phyloP scores from a whole-genome alignment of 2,888 invertebrate species.

The Cryptocephalus primarius region DNA sequence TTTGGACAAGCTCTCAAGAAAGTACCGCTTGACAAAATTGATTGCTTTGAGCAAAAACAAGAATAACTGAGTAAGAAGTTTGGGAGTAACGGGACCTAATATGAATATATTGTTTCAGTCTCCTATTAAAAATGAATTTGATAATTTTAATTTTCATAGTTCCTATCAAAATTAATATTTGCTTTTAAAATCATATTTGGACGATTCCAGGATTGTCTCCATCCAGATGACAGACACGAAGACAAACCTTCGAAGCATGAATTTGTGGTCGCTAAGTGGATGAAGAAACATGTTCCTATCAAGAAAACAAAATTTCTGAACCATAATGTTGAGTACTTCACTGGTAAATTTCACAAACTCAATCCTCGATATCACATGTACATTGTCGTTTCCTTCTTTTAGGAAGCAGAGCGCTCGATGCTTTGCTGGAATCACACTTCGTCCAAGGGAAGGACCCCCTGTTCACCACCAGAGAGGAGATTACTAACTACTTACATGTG shows the following conservation, averaged over 20 bases:
- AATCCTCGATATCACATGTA: background rate
- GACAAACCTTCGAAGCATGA: conserved; percentile 84
- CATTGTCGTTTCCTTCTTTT: conserved; percentile 10
- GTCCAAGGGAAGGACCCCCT: conserved; percentile 61
- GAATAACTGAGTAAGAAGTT: too few species aligned
- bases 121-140: background rate
- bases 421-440: conserved; percentile 84
- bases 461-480: conserved; percentile 73
- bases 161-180: background rate
- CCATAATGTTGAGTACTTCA: conserved; percentile 95
- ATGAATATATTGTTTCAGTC: too few species aligned
- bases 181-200: background rate
- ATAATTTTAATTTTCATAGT: background rate
- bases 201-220: conserved; percentile 38
- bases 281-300: conserved; percentile 84
- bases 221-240: conserved; percentile 40
- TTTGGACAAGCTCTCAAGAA: too few species aligned
- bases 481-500: conserved; percentile 66
- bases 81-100: too few species aligned
- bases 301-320: conserved; percentile 94
- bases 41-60: too few species aligned
- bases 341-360: conserved; percentile 46
- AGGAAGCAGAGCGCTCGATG: conserved; percentile 85
- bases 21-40: too few species aligned
- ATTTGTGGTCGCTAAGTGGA: conserved; percentile 86